Evolutionary conservation across 2,113 vertebrate genomes (phyloP), one percentile per base, ranked within the genome.

Genomic region (Galbula dea): DNA sequence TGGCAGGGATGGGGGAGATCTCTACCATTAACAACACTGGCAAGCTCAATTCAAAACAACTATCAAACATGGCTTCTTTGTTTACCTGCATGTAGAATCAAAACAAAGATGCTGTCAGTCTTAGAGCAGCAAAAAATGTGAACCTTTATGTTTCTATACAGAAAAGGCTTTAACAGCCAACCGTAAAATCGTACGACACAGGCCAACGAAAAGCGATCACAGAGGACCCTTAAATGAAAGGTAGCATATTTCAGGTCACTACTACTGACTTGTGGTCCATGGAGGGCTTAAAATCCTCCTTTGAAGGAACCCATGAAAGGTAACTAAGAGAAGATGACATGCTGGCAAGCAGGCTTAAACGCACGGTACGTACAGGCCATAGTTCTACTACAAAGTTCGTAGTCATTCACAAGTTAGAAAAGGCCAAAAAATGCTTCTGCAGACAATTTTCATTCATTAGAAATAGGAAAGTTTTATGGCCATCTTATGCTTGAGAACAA

Each of bases 11-110:
- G 17, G 52, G 57, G 41, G 23, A 89, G 93, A 90, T 61, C 54
- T 90, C 76, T 73, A 48, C 32, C 26, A 69, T 58, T 86, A 93
- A 72, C 17, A 91, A 34, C 15, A 74, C 32, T 34, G 51, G 34
- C 95, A 92, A 94, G 34, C 13, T 78, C 30, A 76, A 88, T 91
- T 92, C 76, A 17, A 88, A 91, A 43, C 17, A 85, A 41, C 41
- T 3, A 45, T 24, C 30, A 89, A 27, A 67, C 24, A 78, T 45
- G 20, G 23, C 27, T 84, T 34, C 24, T 79, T 88, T 86, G 23
- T 59, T 52, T 74, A 74, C 54, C 58, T 88, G 55, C 30, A 73
- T 69, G 39, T 43, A 79, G 51, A 78, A 72, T 57, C 65, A 54
- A 78, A 54, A 27, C 13, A 20, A 58, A 26, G 26, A 57, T 34